These are phyloP conservation scores for Automeris io DNA, from an alignment of 2,888 invertebrate genomes.

Conservation along the genomic window DNA sequence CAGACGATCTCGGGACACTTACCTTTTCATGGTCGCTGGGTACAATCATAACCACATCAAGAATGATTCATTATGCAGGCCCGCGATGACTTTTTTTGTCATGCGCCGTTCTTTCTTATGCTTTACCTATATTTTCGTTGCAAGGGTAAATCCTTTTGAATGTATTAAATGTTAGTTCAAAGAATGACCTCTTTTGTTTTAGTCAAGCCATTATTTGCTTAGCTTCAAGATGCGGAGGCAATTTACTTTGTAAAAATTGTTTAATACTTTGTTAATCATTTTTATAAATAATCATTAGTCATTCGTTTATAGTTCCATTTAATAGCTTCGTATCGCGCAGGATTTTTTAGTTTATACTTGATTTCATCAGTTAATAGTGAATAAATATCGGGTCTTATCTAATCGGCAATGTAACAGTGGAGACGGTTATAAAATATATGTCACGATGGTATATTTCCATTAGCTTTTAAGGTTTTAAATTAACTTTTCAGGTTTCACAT, in stretches of 20 bases:
- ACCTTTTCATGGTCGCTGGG: conserved; percentile 36
- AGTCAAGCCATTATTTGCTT: conserved; percentile 12
- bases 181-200: too few species aligned
- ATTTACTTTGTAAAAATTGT: conserved; percentile 17
- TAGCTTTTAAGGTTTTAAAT: too few species aligned
- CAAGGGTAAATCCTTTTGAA: too few species aligned
- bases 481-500: too few species aligned
- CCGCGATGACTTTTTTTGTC: not conserved
- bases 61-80: conserved; percentile 30
- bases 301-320: conserved; percentile 11
- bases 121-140: too few species aligned
- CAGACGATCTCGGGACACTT: conserved; percentile 41
- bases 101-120: too few species aligned
- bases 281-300: conserved; percentile 9
- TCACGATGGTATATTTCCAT: too few species aligned
- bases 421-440: too few species aligned
- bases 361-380: too few species aligned
- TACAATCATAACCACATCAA: conserved; percentile 19
- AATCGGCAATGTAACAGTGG: too few species aligned
- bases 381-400: too few species aligned
- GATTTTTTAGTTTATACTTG: too few species aligned
- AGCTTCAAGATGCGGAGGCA: conserved; percentile 18
- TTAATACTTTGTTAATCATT: conserved; percentile 10
- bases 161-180: not conserved
- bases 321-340: conserved; percentile 13